A percentile compares a stretch with the other conserved stretches of the same genome.
phyloP scores from a whole-genome alignment of 2,888 invertebrate genomes.

The Drosophila mimica region DNA sequence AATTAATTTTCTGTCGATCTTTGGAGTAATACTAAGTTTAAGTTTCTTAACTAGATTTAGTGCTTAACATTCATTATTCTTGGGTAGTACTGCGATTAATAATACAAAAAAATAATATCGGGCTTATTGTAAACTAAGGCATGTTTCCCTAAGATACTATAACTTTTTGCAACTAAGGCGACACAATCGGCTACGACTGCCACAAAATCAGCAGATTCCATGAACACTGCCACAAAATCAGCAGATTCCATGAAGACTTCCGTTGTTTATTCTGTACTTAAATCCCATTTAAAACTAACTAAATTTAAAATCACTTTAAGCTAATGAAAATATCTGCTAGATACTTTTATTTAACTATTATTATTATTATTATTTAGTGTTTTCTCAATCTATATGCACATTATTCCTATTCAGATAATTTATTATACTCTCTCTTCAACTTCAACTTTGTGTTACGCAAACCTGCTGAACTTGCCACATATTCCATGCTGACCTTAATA shows the following conservation, averaged over 20 bases:
- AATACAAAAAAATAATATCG: not conserved
- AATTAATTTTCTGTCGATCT: not conserved
- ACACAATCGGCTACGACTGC: not conserved
- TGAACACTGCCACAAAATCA: too few species aligned
- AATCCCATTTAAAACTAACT: not conserved
- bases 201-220: not conserved
- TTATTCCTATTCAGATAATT: not conserved
- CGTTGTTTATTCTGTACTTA: too few species aligned
- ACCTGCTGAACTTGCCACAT: not conserved
- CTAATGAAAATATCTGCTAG: not conserved
- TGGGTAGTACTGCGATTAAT: not conserved
- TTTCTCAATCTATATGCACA: not conserved
- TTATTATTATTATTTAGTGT: not conserved
- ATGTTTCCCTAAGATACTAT: not conserved
- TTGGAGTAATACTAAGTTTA: not conserved
- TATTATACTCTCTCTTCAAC: not conserved
- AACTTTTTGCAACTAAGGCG: not conserved
- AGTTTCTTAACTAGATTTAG: not conserved
- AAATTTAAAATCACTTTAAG: not conserved
- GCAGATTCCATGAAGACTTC: too few species aligned
- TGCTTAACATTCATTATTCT: not conserved
- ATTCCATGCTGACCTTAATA: not conserved
- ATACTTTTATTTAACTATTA: not conserved
- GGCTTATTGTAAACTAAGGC: not conserved
- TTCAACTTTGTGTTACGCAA: slow-evolving; percentile 1